Evolutionary conservation across 1,140 invertebrate species (phyloP), one percentile per base, ranked within the genome.

Genomic region (Drosophila murphyi): DNA sequence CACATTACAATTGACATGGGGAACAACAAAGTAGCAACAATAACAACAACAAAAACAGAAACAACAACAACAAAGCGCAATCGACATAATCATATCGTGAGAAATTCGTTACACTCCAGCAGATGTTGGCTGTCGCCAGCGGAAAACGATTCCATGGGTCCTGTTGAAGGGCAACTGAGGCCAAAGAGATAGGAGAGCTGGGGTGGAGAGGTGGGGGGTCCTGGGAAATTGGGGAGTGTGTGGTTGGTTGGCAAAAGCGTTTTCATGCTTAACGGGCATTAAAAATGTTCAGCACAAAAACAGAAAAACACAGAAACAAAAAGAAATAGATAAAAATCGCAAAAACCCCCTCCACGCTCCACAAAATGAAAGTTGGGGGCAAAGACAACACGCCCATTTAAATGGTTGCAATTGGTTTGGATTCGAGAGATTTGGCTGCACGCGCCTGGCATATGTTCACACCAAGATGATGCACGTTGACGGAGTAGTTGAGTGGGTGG

Each of bases 391-490:
- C 62, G 62, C 31, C 45, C 56, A 73, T 59, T 52, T 52, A 60
- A 72, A 72, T 64, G 73, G 32, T 51, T 54, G 68, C 68, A 63
- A 64, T 65, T 68, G 64, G 55, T 61, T 45, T 76, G 59, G 50
- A 12, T 52, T 20, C 3, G 35, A 64, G 34, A 47, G 41, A n/a
- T 45, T 7, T 7, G 52, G 34, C n/a, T 10, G 52, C 76, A 82
- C 89, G 78, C 90, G 90, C 75, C 91, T 92, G 79, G 90, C 81
- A 86, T 89, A 90, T 92, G 82, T 92, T 92, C 90, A 92, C 90
- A 92, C 90, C 90, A 89, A 91, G 76, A 74, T 76, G 72, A 75
- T 74, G 72, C 75, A 70, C 62, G 70, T 57, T 55, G 73, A 64
- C 20, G 5, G 45, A 39, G 28, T 31, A 48, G 31, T 45, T 48